Evolutionary conservation across 2,113 vertebrate species (phyloP).

Genomic region (Isurus oxyrinchus): DNA sequence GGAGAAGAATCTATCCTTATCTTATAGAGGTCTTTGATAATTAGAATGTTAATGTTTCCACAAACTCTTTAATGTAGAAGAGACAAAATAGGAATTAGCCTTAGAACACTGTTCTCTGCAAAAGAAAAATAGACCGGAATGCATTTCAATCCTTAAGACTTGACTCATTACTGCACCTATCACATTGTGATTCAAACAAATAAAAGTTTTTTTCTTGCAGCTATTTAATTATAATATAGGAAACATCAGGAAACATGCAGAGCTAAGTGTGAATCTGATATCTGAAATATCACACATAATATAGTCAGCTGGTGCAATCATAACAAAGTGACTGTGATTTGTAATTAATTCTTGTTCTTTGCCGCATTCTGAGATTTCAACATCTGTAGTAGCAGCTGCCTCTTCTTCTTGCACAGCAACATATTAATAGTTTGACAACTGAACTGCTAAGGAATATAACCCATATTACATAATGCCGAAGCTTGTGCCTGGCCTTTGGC

Average conservation of each 20-base stretch:
- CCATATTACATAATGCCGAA: neutral
- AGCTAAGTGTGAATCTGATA: neutral
- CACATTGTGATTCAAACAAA: neutral
- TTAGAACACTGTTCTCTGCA: neutral
- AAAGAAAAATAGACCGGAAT: neutral
- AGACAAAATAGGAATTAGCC: neutral
- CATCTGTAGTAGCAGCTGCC: neutral
- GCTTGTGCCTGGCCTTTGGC: neutral
- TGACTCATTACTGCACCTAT: neutral
- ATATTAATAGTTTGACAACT: neutral
- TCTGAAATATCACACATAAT: neutral
- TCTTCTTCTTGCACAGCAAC: neutral
- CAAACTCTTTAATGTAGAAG: neutral
- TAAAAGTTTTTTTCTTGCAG: neutral
- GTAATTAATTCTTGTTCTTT: constrained; percentile 6
- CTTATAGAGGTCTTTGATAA: neutral
- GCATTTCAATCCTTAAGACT: neutral
- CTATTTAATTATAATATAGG: neutral
- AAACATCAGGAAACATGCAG: neutral
- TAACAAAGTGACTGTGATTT: neutral
- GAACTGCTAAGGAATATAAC: neutral
- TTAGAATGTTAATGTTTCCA: neutral
- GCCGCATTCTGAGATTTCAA: neutral
- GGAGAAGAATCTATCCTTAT: neutral
- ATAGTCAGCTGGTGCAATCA: neutral